These are phyloP conservation scores for Pimpla rufipes DNA, from an alignment of 2,888 invertebrate genomes.

Conservation along the genomic window DNA sequence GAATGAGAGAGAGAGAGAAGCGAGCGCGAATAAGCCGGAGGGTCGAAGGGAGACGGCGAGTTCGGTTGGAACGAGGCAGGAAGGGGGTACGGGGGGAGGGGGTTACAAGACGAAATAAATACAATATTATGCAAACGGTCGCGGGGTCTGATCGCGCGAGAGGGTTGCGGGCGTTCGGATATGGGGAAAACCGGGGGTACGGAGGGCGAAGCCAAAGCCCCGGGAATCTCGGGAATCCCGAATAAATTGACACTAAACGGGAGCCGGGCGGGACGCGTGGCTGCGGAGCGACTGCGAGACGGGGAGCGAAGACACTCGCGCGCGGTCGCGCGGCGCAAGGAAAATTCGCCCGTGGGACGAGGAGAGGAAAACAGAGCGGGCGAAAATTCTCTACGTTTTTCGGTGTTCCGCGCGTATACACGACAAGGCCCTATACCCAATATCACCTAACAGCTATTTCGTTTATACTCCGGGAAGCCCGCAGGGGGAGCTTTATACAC, in stretches of 20 bases:
- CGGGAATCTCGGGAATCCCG: constrained; percentile 85
- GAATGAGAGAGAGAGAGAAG: constrained; percentile 38
- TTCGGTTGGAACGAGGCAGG: background rate
- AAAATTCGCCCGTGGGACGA: constrained; percentile 53
- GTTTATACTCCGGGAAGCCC: constrained; percentile 76
- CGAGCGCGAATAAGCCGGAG: too few relatives aligned
- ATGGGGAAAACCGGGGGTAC: constrained; percentile 25
- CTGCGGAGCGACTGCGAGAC: constrained; percentile 56
- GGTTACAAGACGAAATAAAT: constrained; percentile 85
- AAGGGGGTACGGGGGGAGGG: constrained; percentile 51
- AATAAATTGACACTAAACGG: constrained; percentile 86
- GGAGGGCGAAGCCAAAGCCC: constrained; percentile 79
- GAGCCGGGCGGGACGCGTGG: constrained; percentile 71
- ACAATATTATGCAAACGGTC: constrained; percentile 86
- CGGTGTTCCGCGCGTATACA: constrained; percentile 34
- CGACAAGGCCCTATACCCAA: constrained; percentile 80
- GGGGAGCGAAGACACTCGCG: constrained; percentile 11
- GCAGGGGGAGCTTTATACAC: constrained; percentile 38
- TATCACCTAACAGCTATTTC: constrained; percentile 84
- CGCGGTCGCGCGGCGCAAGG: constrained; percentile 22
- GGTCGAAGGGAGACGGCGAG: constrained; percentile 26
- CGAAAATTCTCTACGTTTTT: constrained; percentile 34
- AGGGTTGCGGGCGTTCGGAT: constrained; percentile 31
- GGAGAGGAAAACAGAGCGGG: constrained; percentile 52
- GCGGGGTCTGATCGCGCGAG: constrained; percentile 82